Base-by-base conservation (phyloP, 1,140 invertebrate species). In the Doryteuthis pealeii region DNA sequence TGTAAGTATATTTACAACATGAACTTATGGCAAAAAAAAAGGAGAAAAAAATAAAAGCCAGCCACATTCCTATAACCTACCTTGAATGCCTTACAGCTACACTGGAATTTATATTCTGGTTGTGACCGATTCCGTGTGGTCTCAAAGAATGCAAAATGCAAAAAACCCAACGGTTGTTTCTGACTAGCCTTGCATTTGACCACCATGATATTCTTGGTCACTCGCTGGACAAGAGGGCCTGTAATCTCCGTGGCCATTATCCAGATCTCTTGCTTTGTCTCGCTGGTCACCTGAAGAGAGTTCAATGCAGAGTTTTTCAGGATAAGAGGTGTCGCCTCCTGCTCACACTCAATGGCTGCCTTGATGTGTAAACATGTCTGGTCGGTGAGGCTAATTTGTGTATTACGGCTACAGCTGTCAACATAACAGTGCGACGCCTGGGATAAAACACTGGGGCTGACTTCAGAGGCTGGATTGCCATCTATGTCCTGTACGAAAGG, bases 181-280 rank as follows among this genome's bases (percentile, higher is more conserved):
- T 90, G 88, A 74, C 90, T 91, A 22, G 90, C 89, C 85, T 92
- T 91, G 84, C 93, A 94, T 84, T 92, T 93, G 0, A 94, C 92
- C 58, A 91, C 93, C 91, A 94, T 93, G 45, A 93, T 92, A 78
- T 91, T 91, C 86, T 93, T 93, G 1, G 93, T 93, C 31, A 94
- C 91, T 80, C 93, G 90, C 84, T 95, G 93, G 14, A 95, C 92
- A 18, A 94, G 84, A 1, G 92, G 91, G 30, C 92, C 92, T 30
- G 90, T 88, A 15, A 90, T 91, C 84, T 92, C 91, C 15, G 90
- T 90, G 1, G 90, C 90, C 71, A 93, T 80, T 30, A 90, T 80
- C 90, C 90, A 92, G 26, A 94, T 91, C 76, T 91, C 91, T 84
- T 93, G 90, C 83, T 93, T 93, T 18, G 91, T 90, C 76, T 92